phyloP scores from a whole-genome alignment of 2,888 invertebrate genomes.

The Tholera decimalis region DNA sequence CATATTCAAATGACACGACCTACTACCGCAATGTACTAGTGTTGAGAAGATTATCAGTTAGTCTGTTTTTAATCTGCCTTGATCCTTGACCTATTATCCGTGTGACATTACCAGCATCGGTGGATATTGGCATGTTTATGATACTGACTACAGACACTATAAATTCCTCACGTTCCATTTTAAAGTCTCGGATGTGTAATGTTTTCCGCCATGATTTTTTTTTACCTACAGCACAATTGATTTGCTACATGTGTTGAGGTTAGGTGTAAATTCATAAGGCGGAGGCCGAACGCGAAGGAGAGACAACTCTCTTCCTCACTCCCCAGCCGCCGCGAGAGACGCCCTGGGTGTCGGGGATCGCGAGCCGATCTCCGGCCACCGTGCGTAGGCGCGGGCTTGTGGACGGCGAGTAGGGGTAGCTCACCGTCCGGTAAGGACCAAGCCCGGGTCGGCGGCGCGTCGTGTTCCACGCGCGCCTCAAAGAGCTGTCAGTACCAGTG shows the following conservation, averaged over 20 bases:
- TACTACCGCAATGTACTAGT: slow-evolving; percentile 30
- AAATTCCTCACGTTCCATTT: slow-evolving; percentile 64
- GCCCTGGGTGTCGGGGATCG: too few species aligned
- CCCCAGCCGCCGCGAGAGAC: too few species aligned
- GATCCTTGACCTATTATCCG: slow-evolving; percentile 76
- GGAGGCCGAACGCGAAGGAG: too few species aligned
- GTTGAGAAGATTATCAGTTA: slow-evolving; percentile 53
- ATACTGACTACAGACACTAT: slow-evolving; percentile 62
- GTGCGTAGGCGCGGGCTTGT: too few species aligned
- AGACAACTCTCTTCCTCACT: too few species aligned
- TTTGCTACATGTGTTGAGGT: slow-evolving; percentile 17
- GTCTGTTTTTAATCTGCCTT: slow-evolving; percentile 65
- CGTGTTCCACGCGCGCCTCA: too few species aligned
- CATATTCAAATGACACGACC: slow-evolving; percentile 40
- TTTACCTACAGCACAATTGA: slow-evolving; percentile 36
- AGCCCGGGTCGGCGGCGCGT: too few species aligned
- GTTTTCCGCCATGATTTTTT: slow-evolving; percentile 51
- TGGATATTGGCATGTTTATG: slow-evolving; percentile 73
- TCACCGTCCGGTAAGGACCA: too few species aligned
- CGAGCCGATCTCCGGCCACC: too few species aligned
- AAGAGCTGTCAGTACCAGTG: too few species aligned
- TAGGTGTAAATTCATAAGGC: slow-evolving; percentile 36
- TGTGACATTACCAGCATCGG: slow-evolving; percentile 65
- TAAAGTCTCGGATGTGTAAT: slow-evolving; percentile 43
- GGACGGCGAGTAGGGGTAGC: too few species aligned